phyloP scores from a whole-genome alignment of 2,113 vertebrate genomes.

The Herpailurus yagouaroundi region DNA sequence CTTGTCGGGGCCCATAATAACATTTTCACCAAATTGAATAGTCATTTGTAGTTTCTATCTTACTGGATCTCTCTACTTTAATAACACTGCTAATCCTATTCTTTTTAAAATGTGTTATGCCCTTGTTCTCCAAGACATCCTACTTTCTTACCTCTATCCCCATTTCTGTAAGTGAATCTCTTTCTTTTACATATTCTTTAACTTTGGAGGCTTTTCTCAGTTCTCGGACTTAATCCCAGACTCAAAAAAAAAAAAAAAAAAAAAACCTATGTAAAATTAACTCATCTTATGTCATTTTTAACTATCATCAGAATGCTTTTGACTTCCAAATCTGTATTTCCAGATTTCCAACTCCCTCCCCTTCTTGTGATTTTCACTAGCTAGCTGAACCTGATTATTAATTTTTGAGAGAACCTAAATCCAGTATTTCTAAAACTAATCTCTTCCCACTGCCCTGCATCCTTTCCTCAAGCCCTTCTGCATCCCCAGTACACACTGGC shows the following conservation, averaged over 20 bases:
- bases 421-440: neutral
- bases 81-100: neutral
- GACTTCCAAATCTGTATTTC: neutral
- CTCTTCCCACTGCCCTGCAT: neutral
- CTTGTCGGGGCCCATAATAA: neutral
- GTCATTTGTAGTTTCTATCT: neutral
- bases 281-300: neutral
- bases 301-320: neutral
- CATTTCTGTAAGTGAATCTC: neutral
- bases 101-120: neutral
- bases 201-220: neutral
- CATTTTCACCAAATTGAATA: neutral
- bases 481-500: neutral
- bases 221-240: neutral
- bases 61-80: neutral
- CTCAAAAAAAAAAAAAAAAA: too few relatives aligned
- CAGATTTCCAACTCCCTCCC: neutral
- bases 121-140: neutral
- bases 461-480: neutral
- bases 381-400: neutral
- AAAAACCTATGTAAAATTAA: neutral
- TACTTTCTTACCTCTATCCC: neutral
- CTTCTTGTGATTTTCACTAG: neutral
- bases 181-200: neutral
- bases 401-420: neutral